Base-by-base conservation (phyloP, 2,888 invertebrate genomes). In the Muschampia plurimacula region DNA sequence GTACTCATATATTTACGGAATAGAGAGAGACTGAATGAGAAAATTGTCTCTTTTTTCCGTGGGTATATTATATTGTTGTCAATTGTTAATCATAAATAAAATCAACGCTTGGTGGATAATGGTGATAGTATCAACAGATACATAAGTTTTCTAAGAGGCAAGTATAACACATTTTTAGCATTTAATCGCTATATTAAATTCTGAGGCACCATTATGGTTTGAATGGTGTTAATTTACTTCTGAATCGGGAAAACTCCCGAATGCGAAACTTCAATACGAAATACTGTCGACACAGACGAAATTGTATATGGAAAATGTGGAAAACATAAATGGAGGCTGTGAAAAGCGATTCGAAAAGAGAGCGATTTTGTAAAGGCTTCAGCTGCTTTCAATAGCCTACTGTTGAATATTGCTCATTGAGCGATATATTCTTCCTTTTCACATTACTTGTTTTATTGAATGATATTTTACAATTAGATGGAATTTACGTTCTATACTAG, bases 261-360 rank as follows among this genome's bases (percentile, higher is more conserved):
- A 88, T 87, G 86, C 86, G 86, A 88, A 85, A 82, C 83, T 85
- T 90, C 88, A 90, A 91, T 91, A 83, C 86, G 81, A 85, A 83
- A 84, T 85, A 88, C 84, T 87, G 84, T 83, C 89, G 89, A 86
- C 88, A 87, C 86, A 89, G 89, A 90, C 89, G 88, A 86, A 84
- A 91, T 92, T 92, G 89, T 93, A 88, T 91, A 92, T 92, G 92
- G 91, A 92, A 93, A 93, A 86, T 89, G 91, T 86, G 88, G 89
- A 87, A 93, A 92, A 92, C 89, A 87, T 92, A 89, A 91, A 91
- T 91, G 87, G 84, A 81, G 83, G 82, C 83, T 81, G 79, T 78
- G 84, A 86, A 86, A 85, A 86, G 84, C 85, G 83, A 83, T 82
- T 85, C 86, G 86, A 83, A 79, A 78, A 82, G 84, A 82, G 80